Evolutionary conservation across 2,888 invertebrate genomes (phyloP).

Genomic region (Galerucella calmariensis): DNA sequence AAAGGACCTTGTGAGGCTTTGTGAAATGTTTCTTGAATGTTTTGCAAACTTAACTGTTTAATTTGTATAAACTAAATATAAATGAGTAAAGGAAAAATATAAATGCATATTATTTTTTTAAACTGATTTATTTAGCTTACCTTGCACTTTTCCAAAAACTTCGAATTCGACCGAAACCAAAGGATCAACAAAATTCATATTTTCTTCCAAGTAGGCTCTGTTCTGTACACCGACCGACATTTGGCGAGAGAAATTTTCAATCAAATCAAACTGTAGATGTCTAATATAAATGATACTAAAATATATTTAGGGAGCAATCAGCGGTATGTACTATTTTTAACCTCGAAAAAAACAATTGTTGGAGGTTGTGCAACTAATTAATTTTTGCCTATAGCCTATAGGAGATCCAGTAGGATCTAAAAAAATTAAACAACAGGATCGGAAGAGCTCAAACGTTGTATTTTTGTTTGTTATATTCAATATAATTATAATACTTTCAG

Average conservation of each 20-base stretch:
- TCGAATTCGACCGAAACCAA: constrained; percentile 89
- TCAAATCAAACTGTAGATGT: constrained; percentile 33
- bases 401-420: not conserved
- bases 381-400: constrained; percentile 6
- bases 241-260: constrained; percentile 27
- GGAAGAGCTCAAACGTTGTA: not conserved
- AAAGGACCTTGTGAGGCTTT: too few relatives aligned
- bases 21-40: too few relatives aligned
- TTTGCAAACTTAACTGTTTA: too few relatives aligned
- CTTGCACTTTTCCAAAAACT: constrained; percentile 91
- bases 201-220: constrained; percentile 13
- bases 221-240: constrained; percentile 15
- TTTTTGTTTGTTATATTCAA: too few relatives aligned
- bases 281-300: constrained; percentile 27
- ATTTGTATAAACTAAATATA: not conserved
- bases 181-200: constrained; percentile 64
- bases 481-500: too few relatives aligned
- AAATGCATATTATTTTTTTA: not conserved
- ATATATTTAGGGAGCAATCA: constrained; percentile 32
- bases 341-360: constrained; percentile 35
- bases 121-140: constrained; percentile 66
- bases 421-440: not conserved
- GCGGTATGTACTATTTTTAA: constrained; percentile 39
- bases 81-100: not conserved
- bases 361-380: constrained; percentile 18